These are phyloP conservation scores for Motacilla tschutschensis DNA, from an alignment of 2,113 vertebrate genomes.

Conservation along the genomic window DNA sequence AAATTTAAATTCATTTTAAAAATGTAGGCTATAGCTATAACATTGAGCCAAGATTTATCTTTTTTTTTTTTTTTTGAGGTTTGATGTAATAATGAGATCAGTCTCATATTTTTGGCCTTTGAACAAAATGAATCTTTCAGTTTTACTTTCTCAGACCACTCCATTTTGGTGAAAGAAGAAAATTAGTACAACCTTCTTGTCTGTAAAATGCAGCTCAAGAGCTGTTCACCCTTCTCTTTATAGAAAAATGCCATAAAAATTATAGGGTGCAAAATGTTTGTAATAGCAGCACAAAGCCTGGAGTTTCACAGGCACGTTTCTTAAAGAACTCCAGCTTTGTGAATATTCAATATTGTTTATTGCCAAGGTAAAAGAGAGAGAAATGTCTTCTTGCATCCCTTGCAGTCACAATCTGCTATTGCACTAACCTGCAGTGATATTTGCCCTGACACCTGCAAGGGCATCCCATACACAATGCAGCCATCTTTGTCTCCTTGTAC, in stretches of 20 bases:
- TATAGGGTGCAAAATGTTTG: background rate
- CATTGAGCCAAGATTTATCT: background rate
- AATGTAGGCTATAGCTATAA: background rate
- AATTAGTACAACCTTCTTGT: background rate
- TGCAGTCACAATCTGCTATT: background rate
- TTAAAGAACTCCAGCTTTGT: background rate
- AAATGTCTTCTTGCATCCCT: background rate
- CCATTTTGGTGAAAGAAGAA: background rate
- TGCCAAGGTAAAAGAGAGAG: background rate
- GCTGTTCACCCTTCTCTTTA: background rate
- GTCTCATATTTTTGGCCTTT: background rate
- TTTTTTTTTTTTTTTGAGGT: background rate
- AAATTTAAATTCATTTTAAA: background rate
- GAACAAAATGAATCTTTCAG: background rate
- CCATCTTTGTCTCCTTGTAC: background rate
- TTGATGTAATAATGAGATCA: background rate
- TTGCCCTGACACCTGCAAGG: background rate
- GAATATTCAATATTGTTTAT: background rate
- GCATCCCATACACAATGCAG: accelerated
- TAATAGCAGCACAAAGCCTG: background rate
- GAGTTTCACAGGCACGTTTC: background rate
- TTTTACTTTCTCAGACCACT: background rate
- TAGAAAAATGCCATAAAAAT: background rate
- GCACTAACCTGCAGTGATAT: background rate
- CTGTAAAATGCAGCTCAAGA: background rate